phyloP scores from a whole-genome alignment of 1,140 invertebrate genomes.

The Onthophagus taurus region DNA sequence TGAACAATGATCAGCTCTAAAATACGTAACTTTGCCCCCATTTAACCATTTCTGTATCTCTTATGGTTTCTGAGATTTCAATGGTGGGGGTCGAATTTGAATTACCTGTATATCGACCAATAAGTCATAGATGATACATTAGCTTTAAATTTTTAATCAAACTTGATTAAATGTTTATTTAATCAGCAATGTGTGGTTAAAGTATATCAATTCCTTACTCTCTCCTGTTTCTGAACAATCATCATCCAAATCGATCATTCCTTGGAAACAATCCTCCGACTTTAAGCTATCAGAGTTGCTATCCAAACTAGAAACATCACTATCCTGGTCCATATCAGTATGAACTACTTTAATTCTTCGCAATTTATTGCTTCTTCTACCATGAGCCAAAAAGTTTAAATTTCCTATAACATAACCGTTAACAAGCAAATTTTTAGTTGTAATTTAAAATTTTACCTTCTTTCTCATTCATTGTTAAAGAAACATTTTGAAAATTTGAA shows the following conservation, averaged over 20 bases:
- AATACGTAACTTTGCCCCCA: too few species aligned
- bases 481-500: conserved; percentile 36
- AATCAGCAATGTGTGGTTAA: too few species aligned
- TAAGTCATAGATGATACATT: too few species aligned
- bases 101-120: too few species aligned
- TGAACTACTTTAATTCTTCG: conserved; percentile 31
- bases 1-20: too few species aligned
- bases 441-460: conserved; percentile 23
- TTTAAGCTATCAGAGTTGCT: conserved; percentile 34
- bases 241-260: conserved; percentile 18
- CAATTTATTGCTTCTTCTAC: conserved; percentile 35
- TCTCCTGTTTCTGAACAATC: conserved; percentile 18
- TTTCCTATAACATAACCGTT: conserved; percentile 26
- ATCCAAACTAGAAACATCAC: conserved; percentile 33
- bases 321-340: conserved; percentile 25
- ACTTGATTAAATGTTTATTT: too few species aligned
- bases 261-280: conserved; percentile 34
- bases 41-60: too few species aligned
- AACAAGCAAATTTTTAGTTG: background rate
- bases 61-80: too few species aligned
- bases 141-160: too few species aligned
- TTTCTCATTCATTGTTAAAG: conserved; percentile 37
- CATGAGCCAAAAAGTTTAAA: conserved; percentile 35
- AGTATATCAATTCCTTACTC: conserved; percentile 20
- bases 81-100: too few species aligned